Evolutionary conservation across 2,888 invertebrate genomes (phyloP).

Genomic region (Thymelicus sylvestris): DNA sequence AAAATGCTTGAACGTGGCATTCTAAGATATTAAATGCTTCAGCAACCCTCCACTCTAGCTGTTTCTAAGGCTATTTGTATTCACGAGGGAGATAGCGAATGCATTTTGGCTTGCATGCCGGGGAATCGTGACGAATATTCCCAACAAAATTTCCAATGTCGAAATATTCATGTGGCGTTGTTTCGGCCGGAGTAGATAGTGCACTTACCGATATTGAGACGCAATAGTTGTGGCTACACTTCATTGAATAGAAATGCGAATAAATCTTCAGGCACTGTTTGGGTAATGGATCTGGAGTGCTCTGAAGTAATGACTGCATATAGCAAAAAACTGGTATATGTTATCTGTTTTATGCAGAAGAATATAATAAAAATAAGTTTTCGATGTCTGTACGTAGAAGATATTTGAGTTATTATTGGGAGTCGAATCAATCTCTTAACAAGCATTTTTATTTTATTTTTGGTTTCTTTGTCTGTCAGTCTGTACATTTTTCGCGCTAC

Average conservation of each 20-base stretch:
- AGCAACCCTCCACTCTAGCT: conserved; percentile 49
- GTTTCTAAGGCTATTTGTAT: conserved; percentile 56
- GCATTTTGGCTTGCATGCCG: conserved; percentile 53
- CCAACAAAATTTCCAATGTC: conserved; percentile 44
- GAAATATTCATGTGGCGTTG: conserved; percentile 49
- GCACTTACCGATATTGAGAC: conserved; percentile 40
- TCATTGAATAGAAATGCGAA: conserved; percentile 29
- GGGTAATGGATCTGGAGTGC: conserved; percentile 13
- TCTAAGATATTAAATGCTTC: conserved; percentile 59
- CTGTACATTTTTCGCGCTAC: too few species aligned
- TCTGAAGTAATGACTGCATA: neutral
- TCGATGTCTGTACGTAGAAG: too few species aligned
- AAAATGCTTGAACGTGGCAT: conserved; percentile 44
- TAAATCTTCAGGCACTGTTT: conserved; percentile 15
- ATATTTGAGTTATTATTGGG: too few species aligned
- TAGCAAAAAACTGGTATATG: neutral
- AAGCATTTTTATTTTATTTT: too few species aligned
- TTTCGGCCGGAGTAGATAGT: conserved; percentile 43
- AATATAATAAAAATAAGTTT: too few species aligned
- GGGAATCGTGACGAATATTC: conserved; percentile 48
- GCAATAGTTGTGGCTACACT: conserved; percentile 40
- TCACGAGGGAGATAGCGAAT: conserved; percentile 51
- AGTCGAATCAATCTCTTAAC: too few species aligned
- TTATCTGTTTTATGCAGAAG: too few species aligned
- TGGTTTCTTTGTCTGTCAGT: too few species aligned